Conservation (phyloP, 2,888 invertebrate genomes). For the Balanococcus diminutus region DNA sequence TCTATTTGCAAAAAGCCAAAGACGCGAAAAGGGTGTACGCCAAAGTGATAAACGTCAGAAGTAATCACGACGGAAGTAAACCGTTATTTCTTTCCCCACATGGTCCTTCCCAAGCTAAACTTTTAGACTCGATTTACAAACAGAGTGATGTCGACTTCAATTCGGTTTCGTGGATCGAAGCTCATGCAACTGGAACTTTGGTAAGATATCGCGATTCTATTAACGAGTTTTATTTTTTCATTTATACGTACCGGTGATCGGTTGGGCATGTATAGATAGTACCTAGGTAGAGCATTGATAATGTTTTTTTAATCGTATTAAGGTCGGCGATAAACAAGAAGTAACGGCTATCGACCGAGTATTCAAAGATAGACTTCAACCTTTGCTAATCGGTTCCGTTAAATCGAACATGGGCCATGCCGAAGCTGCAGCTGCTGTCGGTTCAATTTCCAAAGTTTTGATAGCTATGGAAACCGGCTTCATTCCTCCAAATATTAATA, state of each 20-base stretch:
- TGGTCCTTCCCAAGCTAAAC: slow-evolving; percentile 55
- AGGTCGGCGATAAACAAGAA: slow-evolving; percentile 91
- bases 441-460: slow-evolving; percentile 80
- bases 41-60: slow-evolving; percentile 48
- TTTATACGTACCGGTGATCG: not conserved
- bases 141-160: slow-evolving; percentile 46
- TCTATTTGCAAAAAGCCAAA: slow-evolving; percentile 54
- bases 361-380: slow-evolving; percentile 74
- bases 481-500: slow-evolving; percentile 88
- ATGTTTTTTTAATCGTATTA: not conserved
- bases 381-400: slow-evolving; percentile 84
- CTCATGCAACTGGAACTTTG: slow-evolving; percentile 56
- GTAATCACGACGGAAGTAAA: slow-evolving; percentile 56
- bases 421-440: slow-evolving; percentile 84
- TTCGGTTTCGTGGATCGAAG: slow-evolving; percentile 56
- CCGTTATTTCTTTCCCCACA: slow-evolving; percentile 36
- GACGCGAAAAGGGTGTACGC: slow-evolving; percentile 56
- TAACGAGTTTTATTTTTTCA: no score
- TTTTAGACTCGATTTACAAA: slow-evolving; percentile 53
- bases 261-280: not conserved
- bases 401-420: slow-evolving; percentile 95
- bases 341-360: slow-evolving; percentile 79
- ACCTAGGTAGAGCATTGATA: not conserved
- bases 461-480: slow-evolving; percentile 79
- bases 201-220: no score